Evolutionary conservation across 2,113 vertebrate genomes (phyloP).

Genomic region (Apteryx owenii): DNA sequence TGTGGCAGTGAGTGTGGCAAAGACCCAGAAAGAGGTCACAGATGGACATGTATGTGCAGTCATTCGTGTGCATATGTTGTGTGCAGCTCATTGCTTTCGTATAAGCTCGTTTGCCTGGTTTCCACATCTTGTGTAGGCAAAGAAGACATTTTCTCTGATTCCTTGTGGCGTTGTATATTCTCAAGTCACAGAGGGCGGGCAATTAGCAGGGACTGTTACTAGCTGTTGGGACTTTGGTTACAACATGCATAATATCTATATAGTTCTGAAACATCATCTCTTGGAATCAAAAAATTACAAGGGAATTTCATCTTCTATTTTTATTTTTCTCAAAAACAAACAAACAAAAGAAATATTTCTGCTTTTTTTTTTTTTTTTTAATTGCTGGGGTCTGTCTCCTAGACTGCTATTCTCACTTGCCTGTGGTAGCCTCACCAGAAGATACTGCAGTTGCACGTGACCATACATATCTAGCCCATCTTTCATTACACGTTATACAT

Average conservation of each 20-base stretch:
- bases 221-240: background rate
- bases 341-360: background rate
- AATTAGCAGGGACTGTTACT: background rate
- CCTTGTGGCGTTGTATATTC: accelerated
- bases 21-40: background rate
- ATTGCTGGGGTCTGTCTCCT: background rate
- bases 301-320: background rate
- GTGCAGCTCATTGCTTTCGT: background rate
- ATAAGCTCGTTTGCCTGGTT: background rate
- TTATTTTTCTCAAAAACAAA: background rate
- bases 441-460: background rate
- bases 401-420: background rate
- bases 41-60: accelerated
- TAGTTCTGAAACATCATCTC: background rate
- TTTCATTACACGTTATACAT: background rate
- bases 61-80: background rate
- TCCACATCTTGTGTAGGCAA: background rate
- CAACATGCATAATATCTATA: background rate
- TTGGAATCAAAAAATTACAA: background rate
- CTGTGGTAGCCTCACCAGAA: background rate
- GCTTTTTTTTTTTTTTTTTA: background rate
- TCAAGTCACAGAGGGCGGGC: background rate
- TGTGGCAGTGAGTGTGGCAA: background rate
- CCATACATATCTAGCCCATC: background rate
- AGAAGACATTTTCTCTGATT: background rate